Evolutionary conservation across 2,888 invertebrate genomes (phyloP).

Genomic region (Idaea aversata): DNA sequence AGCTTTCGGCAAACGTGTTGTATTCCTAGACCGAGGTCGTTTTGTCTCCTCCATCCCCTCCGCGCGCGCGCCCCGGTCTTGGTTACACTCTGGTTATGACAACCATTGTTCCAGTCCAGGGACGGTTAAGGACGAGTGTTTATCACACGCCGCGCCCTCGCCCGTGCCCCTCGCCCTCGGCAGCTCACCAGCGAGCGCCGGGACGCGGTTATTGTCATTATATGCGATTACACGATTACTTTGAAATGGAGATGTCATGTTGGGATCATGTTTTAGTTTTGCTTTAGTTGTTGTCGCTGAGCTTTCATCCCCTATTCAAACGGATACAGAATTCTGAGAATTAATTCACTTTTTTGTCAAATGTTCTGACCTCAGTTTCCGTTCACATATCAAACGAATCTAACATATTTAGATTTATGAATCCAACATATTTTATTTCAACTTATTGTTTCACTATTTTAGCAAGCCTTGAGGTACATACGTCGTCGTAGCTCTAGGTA

Average conservation of each 20-base stretch:
- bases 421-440: too few relatives aligned
- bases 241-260: constrained; percentile 3
- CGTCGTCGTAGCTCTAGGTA: neutral
- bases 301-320: neutral
- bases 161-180: neutral
- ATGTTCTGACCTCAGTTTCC: neutral
- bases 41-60: constrained; percentile 5
- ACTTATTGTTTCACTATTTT: neutral
- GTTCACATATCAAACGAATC: too few relatives aligned
- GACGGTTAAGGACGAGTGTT: constrained; percentile 25
- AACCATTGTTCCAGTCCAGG: constrained; percentile 23
- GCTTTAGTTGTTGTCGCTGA: neutral
- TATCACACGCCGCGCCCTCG: constrained; percentile 16
- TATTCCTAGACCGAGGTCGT: constrained; percentile 12
- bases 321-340: neutral
- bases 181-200: constrained; percentile 9
- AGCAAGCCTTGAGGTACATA: neutral
- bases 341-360: neutral
- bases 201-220: constrained; percentile 27
- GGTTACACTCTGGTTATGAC: constrained; percentile 19
- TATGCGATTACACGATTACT: constrained; percentile 28
- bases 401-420: too few relatives aligned
- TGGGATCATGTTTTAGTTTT: neutral
- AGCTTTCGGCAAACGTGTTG: constrained; percentile 17
- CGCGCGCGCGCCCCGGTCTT: neutral